Conservation (phyloP, 2,888 invertebrate species). For the Apamea monoglypha region DNA sequence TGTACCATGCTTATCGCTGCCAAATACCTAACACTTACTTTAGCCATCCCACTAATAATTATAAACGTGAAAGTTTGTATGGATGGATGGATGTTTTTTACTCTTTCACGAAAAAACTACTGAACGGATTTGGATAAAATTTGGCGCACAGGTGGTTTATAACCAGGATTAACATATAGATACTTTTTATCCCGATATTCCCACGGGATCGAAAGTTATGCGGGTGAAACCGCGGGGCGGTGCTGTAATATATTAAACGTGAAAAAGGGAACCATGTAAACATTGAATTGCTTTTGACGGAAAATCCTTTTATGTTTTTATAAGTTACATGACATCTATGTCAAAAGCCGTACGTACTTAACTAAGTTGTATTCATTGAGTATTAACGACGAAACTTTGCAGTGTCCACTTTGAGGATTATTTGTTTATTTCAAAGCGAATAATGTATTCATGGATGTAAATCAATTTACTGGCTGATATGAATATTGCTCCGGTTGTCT, state of each 20-base stretch:
- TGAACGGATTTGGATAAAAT: too few species aligned
- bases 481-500: constrained; percentile 17
- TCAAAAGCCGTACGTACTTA: constrained; percentile 4
- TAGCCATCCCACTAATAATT: too few species aligned
- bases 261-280: neutral
- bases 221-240: too few species aligned
- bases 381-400: constrained; percentile 38
- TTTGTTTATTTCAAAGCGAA: constrained; percentile 46
- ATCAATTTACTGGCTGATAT: constrained; percentile 35
- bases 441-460: constrained; percentile 43
- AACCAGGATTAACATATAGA: too few species aligned
- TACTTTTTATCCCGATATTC: too few species aligned
- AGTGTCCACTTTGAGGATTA: constrained; percentile 30
- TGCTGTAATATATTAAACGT: neutral
- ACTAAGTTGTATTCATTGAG: constrained; percentile 25
- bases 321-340: neutral
- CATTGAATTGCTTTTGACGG: neutral
- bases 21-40: neutral
- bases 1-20: neutral
- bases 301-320: neutral
- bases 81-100: too few species aligned
- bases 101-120: too few species aligned
- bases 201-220: too few species aligned
- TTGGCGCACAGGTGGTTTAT: too few species aligned
- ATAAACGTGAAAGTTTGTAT: too few species aligned